Conservation (phyloP, 53 echinoderm and acorn worm species). For the Arbacia lixula region DNA sequence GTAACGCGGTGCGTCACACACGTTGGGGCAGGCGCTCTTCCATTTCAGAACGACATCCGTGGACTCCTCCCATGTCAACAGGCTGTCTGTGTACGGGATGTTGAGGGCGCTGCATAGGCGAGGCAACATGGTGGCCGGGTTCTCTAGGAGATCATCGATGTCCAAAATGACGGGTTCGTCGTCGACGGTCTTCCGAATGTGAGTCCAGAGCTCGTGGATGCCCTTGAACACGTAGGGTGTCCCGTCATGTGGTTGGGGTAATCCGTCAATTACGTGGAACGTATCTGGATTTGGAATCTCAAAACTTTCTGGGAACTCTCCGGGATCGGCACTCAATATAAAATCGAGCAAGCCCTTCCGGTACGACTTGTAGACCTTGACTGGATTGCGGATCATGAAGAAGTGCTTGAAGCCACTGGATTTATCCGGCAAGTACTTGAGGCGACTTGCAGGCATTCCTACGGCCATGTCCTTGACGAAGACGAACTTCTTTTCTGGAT, state of each 20-base stretch:
- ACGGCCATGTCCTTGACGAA: slow-evolving; percentile 52
- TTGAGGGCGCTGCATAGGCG: slow-evolving; percentile 8
- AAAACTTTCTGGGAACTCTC: no score
- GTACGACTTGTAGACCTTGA: slow-evolving; percentile 38
- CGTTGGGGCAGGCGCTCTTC: slow-evolving; percentile 37
- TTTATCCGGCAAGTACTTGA: slow-evolving; percentile 22
- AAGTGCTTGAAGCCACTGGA: slow-evolving; percentile 38
- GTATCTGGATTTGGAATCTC: no score
- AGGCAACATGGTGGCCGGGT: slow-evolving; percentile 47
- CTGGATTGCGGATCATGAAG: slow-evolving; percentile 37
- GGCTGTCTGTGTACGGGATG: slow-evolving; percentile 29
- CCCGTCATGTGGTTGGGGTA: slow-evolving; percentile 8
- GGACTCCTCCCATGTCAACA: slow-evolving; percentile 40
- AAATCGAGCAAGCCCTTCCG: slow-evolving; percentile 5
- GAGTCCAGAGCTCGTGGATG: slow-evolving; percentile 26
- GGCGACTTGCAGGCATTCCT: slow-evolving; percentile 38
- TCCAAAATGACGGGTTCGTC: slow-evolving; percentile 23
- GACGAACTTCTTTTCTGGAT: slow-evolving; percentile 26
- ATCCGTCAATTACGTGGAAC: slow-evolving; percentile 22
- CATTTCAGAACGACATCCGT: slow-evolving; percentile 40
- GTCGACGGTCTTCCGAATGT: slow-evolving; percentile 10
- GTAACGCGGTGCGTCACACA: slow-evolving; percentile 4
- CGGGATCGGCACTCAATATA: background rate
- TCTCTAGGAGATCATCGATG: slow-evolving; percentile 35
- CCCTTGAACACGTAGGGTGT: slow-evolving; percentile 33